Base-by-base conservation (phyloP, 2,113 vertebrate species). In the Rhadina sibilatrix region DNA sequence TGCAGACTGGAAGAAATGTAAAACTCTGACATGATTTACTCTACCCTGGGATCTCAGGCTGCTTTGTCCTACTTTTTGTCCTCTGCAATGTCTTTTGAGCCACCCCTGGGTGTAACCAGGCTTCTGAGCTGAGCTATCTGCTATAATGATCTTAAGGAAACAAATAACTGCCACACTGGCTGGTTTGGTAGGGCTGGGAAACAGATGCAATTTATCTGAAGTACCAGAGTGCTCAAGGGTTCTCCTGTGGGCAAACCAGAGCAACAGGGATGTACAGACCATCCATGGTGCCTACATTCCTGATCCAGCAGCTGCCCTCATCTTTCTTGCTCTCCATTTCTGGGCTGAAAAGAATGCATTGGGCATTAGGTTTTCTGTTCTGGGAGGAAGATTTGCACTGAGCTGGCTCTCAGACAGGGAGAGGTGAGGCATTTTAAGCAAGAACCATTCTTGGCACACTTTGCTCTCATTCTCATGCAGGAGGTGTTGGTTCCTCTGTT, bases 31-130 rank as follows among this genome's bases (percentile, higher is more conserved):
- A 12, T 72, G 40, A 91, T 95, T 96, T 93, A 66, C 72, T 83
- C 71, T 80, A 9, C 56, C 53, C 77, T 60, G 93, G 83, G 79
- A 94, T 74, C 79, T 71, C 87, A 56, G 68, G 42, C 76, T 95
- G 82, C 44, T 19, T 53, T 88, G 93, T 88, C 88, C 94, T 95
- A 92, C 63, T 88, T 97, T 96, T 94, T 93, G 85, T 92, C 95
- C 95, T 96, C 85, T 93, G 68, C 87, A 40, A 25, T 24, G 79
- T 74, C 92, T 94, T 94, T 72, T 59, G 40, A 95, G 88, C 68
- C 94, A 92, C 90, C 68, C 92, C 84, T 92, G 94, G 93, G 93
- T 95, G 92, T 96, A 88, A 78, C 52, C 17, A 57, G 85, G 83
- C 38, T 93, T 87, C 83, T 80, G 91, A 91, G 84, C 54, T 47